Percentiles rank a stretch among this genome's conserved stretches.
Conservation (phyloP, 2,113 vertebrate genomes). For the Laterallus jamaicensis region DNA sequence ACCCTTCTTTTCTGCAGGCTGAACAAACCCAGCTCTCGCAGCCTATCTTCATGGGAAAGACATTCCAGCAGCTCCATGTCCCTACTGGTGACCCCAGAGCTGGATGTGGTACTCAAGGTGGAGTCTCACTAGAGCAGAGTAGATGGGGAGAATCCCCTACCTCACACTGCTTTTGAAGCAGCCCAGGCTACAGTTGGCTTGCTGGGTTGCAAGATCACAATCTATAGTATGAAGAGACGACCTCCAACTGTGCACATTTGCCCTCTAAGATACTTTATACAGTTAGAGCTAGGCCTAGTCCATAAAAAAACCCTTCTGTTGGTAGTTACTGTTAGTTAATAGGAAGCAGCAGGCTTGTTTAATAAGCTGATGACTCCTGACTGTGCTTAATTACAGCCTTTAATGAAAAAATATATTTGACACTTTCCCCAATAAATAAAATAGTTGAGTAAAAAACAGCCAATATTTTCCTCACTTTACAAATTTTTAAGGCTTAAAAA, state of each 20-base stretch:
- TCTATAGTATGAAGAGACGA: background rate
- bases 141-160: background rate
- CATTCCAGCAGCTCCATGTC: no score
- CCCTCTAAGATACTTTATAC: background rate
- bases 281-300: background rate
- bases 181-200: background rate
- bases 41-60: no score
- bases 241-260: background rate
- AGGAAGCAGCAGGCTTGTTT: constrained; percentile 10
- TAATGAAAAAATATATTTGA: background rate
- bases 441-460: background rate
- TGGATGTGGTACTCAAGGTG: no score
- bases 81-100: no score
- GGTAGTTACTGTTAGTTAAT: constrained; percentile 6
- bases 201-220: background rate
- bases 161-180: background rate
- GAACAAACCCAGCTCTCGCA: no score
- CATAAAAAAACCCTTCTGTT: background rate
- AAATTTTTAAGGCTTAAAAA: background rate
- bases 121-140: background rate
- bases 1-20: no score
- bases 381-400: constrained; percentile 39
- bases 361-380: background rate
- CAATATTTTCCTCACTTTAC: background rate
- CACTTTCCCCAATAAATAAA: background rate